Base-by-base conservation (phyloP, 30 jellyfish, hydroid and myxozoan genomes). In the Aurelia coerulea region DNA sequence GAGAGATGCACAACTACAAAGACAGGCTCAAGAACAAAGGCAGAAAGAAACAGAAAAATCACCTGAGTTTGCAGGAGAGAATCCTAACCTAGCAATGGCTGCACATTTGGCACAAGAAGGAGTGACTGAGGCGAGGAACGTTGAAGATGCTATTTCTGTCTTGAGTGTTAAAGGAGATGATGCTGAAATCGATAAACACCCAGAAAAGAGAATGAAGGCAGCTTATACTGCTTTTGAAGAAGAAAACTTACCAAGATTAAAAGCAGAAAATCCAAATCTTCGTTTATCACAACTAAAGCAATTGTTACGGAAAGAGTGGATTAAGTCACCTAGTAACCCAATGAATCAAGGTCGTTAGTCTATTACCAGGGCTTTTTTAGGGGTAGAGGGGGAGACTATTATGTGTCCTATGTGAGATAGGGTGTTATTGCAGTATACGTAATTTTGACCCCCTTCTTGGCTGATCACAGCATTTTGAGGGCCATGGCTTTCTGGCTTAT, bases 141-240 rank as follows among this genome's bases (percentile, higher is more conserved):
- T 92, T 29, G 91, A 92, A 29, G 98, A 92, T 13, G 98, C 98
- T 31, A 88, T 92, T 60, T 56, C 92, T n/a, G 96, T 83, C 33
- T 70, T 92, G 68, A 81, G 82, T 17, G 62, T 92, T 10, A 74
- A 56, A 15, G 94, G 53, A 34, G 89, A 73, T 49, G 90, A 68
- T 3, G 32, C 73, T 35, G 42, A 56, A 14, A 3, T 75, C 29
- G 98, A 92, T 52, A 73, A 67, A 18, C 96, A 92, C 73, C 98
- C 98, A 6, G 98, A 92, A 66, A 92, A 92, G 41, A 54, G 98
- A 49, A 86, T 92, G 97, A 92, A 92, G 78, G 98, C 98, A 9
- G 98, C 98, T 10, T 92, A 87, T 42, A 35, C 85, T 34, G 98
- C 92, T 18, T 92, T 72, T 71, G 98, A 87, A 69, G 89, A 78